Percentiles rank a stretch among this genome's conserved stretches.
phyloP scores from a whole-genome alignment of 2,888 invertebrate species.

The Cantharis lateralis region DNA sequence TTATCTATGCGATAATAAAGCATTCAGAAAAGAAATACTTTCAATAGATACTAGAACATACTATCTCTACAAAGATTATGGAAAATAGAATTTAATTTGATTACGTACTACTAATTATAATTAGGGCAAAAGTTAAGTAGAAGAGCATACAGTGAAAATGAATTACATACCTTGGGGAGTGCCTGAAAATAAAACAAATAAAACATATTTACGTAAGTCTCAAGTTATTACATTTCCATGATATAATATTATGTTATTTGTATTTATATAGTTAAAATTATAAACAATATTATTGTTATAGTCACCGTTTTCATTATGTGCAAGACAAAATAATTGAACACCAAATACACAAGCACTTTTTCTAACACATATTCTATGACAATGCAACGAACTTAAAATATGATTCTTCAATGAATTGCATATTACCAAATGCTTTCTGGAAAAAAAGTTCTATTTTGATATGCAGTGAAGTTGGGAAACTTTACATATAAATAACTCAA shows the following conservation, averaged over 20 bases:
- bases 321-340: background rate
- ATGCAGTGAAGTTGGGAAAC: background rate
- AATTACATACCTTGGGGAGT: conserved; percentile 56
- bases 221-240: conserved; percentile 26
- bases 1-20: background rate
- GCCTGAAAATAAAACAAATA: conserved; percentile 54
- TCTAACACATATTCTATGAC: background rate
- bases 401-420: background rate
- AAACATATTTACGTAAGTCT: conserved; percentile 39
- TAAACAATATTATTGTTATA: background rate
- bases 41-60: background rate
- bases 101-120: conserved; percentile 27
- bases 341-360: conserved; percentile 1
- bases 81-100: conserved; percentile 8
- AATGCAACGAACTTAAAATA: background rate
- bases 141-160: conserved; percentile 34
- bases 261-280: conserved; percentile 1
- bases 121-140: conserved; percentile 27
- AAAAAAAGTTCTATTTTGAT: background rate
- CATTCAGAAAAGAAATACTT: background rate
- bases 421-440: background rate
- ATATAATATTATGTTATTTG: conserved; percentile 19
- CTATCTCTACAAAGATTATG: conserved; percentile 16
- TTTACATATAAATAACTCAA: background rate
- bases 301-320: background rate